These are phyloP conservation scores for Trematomus bernacchii DNA, from an alignment of 2,797 vertebrate species.

Conservation along the genomic window DNA sequence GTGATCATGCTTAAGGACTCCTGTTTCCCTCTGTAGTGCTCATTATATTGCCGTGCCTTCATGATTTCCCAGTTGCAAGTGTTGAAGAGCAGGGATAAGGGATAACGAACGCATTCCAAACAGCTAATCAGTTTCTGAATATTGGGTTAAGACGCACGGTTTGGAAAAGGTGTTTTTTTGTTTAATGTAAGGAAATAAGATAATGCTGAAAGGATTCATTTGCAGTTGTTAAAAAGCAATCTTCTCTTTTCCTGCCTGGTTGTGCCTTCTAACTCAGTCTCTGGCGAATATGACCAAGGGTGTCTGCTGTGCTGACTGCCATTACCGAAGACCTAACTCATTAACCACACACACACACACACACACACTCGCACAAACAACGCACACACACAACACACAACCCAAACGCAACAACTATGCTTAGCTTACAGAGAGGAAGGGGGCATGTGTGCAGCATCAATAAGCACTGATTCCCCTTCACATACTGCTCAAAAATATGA, in stretches of 20 bases:
- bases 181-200: conserved; percentile 24
- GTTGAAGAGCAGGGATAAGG: not conserved
- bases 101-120: conserved; percentile 22
- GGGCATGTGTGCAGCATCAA: not conserved
- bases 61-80: conserved; percentile 6
- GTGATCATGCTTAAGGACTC: not conserved
- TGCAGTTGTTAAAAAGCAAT: not conserved
- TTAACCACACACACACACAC: too few species aligned
- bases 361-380: not conserved
- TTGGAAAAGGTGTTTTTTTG: not conserved
- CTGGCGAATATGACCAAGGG: conserved; percentile 16
- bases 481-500: not conserved
- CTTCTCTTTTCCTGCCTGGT: conserved; percentile 10
- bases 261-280: conserved; percentile 20
- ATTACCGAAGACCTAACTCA: conserved; percentile 29
- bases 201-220: conserved; percentile 7
- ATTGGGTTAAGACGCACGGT: not conserved
- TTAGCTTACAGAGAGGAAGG: not conserved
- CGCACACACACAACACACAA: not conserved
- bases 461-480: not conserved
- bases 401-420: not conserved
- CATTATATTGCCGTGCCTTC: conserved; percentile 4
- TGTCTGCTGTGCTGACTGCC: conserved; percentile 13
- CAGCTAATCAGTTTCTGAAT: conserved; percentile 7
- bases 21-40: conserved; percentile 1